Percentiles rank a stretch among this genome's conserved stretches.
Evolutionary conservation across 2,113 vertebrate genomes (phyloP).

Genomic region (Caranx ignobilis): DNA sequence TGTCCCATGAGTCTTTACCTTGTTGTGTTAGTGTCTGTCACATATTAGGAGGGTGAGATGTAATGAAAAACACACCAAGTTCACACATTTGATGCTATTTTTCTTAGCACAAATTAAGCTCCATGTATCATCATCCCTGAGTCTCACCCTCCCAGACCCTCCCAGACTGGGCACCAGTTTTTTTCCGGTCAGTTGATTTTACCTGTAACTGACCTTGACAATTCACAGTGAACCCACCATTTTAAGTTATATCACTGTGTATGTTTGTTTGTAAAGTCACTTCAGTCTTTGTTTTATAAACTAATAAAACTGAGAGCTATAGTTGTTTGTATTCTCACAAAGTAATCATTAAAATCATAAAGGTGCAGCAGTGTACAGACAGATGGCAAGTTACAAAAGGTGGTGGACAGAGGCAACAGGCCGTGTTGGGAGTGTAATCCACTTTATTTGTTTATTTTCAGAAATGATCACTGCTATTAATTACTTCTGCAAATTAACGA

Average conservation of each 20-base stretch:
- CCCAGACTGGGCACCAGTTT: background rate
- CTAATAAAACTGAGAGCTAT: too few species aligned
- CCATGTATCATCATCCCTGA: background rate
- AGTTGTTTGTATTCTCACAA: too few species aligned
- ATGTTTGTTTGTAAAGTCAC: background rate
- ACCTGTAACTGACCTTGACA: background rate
- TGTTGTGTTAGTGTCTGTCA: constrained; percentile 47
- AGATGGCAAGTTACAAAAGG: too few species aligned
- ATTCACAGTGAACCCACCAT: background rate
- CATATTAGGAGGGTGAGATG: constrained; percentile 30
- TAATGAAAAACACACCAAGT: constrained; percentile 52
- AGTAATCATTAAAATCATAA: too few species aligned
- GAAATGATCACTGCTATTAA: too few species aligned
- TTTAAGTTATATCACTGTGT: background rate
- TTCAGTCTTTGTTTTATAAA: background rate
- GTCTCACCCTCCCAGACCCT: background rate
- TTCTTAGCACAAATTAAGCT: constrained; percentile 9
- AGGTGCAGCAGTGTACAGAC: too few species aligned
- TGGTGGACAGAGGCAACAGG: too few species aligned
- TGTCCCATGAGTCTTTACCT: constrained; percentile 49
- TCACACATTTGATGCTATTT: constrained; percentile 33
- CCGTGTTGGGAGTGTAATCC: too few species aligned
- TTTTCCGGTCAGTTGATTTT: background rate
- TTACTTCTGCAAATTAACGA: too few species aligned
- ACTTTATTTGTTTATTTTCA: too few species aligned